phyloP scores from a whole-genome alignment of 2,113 vertebrate genomes.

The Verasper variegatus region DNA sequence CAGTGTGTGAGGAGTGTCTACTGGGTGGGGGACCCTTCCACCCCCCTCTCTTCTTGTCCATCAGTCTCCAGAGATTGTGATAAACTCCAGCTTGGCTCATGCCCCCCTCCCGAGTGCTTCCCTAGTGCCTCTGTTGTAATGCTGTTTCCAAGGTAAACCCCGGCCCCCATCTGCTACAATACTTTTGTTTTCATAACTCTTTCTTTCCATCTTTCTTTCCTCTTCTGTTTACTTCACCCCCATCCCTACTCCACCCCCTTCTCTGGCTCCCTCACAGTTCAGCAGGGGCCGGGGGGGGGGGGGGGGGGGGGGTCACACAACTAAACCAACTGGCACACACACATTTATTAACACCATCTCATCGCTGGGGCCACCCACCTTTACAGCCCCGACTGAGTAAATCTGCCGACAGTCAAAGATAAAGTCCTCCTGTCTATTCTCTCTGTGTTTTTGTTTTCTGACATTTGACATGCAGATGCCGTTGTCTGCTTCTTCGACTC shows the following conservation, averaged over 20 bases:
- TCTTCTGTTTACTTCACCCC: slow-evolving; percentile 54
- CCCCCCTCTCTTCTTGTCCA: slow-evolving; percentile 31
- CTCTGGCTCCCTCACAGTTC: slow-evolving; percentile 50
- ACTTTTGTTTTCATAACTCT: slow-evolving; percentile 80
- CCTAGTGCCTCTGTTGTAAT: slow-evolving; percentile 45
- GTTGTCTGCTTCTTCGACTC: slow-evolving; percentile 1
- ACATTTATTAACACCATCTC: slow-evolving; percentile 3
- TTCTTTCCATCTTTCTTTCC: slow-evolving; percentile 15
- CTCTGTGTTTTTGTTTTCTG: slow-evolving; percentile 43
- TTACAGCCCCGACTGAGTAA: slow-evolving; percentile 23
- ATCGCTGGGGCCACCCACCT: slow-evolving; percentile 60
- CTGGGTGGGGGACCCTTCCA: slow-evolving; percentile 8
- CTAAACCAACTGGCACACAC: slow-evolving; percentile 18
- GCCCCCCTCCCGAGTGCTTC: slow-evolving; percentile 25
- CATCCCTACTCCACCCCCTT: neutral
- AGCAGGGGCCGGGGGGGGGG: slow-evolving; percentile 53
- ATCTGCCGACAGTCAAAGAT: slow-evolving; percentile 38
- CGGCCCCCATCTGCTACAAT: slow-evolving; percentile 75
- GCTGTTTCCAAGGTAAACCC: slow-evolving; percentile 80
- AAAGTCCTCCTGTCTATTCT: slow-evolving; percentile 36
- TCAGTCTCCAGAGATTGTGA: slow-evolving; percentile 64
- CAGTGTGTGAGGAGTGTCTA: slow-evolving; percentile 47
- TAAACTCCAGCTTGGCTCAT: slow-evolving; percentile 66
- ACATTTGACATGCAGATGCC: slow-evolving; percentile 54
- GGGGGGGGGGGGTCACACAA: slow-evolving; percentile 34